Conservation (phyloP, 2,888 invertebrate species). For the Eupithecia subumbrata region DNA sequence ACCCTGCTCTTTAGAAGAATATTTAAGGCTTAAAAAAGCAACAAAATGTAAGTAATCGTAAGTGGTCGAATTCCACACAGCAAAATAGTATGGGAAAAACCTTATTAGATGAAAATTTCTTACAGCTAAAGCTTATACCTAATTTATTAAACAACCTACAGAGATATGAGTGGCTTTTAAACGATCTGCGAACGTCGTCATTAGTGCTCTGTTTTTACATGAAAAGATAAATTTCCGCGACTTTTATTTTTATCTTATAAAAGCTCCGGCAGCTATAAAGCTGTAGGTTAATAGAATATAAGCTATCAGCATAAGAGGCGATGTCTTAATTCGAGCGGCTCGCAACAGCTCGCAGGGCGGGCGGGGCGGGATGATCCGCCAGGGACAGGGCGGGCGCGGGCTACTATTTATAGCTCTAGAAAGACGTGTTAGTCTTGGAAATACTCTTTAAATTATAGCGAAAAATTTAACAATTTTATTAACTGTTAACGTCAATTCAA, state of each 20-base stretch:
- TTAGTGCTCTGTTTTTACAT: too few relatives aligned
- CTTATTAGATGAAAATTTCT: neutral
- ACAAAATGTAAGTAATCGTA: neutral
- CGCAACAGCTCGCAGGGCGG: neutral
- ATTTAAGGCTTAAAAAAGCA: neutral
- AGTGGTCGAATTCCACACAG: neutral
- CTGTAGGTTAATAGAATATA: slow-evolving; percentile 22
- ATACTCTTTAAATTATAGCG: too few relatives aligned
- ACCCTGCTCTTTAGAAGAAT: neutral
- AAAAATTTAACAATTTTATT: too few relatives aligned
- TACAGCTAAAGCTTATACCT: too few relatives aligned
- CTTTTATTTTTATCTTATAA: neutral
- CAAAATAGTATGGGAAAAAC: neutral
- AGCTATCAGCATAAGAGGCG: slow-evolving; percentile 17
- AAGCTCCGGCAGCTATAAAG: neutral
- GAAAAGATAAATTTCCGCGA: neutral
- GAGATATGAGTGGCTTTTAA: neutral
- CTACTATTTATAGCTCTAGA: neutral
- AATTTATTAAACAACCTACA: neutral
- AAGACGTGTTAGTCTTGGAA: too few relatives aligned
- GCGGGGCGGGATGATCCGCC: slow-evolving; percentile 29
- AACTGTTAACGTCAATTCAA: too few relatives aligned
- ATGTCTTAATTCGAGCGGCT: slow-evolving; percentile 30
- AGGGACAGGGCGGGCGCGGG: neutral
- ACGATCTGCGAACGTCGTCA: neutral